Evolutionary conservation across 2,113 vertebrate genomes (phyloP).

Genomic region (Notarius lentiginosus): DNA sequence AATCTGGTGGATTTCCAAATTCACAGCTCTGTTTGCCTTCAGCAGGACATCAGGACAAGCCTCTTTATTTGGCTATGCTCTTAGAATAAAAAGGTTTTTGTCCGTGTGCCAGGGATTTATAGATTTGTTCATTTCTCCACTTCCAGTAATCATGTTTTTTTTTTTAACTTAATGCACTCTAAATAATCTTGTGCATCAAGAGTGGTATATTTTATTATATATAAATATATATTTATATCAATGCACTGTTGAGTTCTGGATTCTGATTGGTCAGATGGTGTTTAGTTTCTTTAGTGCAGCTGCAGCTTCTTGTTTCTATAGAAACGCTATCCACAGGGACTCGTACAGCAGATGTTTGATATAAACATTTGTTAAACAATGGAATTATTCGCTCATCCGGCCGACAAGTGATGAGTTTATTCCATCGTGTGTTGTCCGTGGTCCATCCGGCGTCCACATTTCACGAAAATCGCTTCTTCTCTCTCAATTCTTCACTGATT

Average conservation of each 20-base stretch:
- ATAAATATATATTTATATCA: neutral
- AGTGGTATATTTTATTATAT: neutral
- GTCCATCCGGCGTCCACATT: too few species aligned
- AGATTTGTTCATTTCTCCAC: neutral
- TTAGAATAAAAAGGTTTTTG: constrained; percentile 17
- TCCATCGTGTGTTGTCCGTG: too few species aligned
- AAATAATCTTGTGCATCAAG: neutral
- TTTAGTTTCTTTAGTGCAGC: neutral
- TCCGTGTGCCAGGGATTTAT: neutral
- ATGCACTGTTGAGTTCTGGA: neutral
- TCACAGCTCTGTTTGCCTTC: constrained; percentile 1
- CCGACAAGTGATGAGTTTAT: too few species aligned
- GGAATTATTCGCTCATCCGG: too few species aligned
- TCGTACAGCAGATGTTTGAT: too few species aligned
- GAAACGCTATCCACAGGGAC: too few species aligned
- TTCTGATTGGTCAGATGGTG: neutral
- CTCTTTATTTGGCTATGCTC: neutral
- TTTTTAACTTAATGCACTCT: neutral
- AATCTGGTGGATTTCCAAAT: constrained; percentile 18
- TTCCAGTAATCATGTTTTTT: neutral
- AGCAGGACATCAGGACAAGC: neutral
- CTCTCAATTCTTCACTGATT: too few species aligned
- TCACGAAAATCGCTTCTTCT: too few species aligned
- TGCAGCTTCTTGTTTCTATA: neutral
- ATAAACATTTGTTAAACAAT: too few species aligned